Evolutionary conservation across 1,140 invertebrate genomes (phyloP).

Genomic region (Camponotus vicinus): DNA sequence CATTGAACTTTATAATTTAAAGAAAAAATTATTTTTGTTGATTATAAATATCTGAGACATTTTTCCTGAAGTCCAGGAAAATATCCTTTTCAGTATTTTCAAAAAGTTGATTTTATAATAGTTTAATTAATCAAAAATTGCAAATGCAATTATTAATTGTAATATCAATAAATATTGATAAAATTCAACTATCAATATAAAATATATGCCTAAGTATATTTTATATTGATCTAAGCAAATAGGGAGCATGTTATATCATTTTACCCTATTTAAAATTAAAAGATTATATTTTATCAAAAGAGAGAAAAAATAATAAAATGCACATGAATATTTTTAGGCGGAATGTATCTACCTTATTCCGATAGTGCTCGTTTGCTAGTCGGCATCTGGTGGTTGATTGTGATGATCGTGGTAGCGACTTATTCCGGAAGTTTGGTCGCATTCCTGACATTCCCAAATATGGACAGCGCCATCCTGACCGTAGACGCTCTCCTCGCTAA

Average conservation of each 20-base stretch:
- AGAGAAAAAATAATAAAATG: background rate
- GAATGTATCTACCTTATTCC: conserved; percentile 93
- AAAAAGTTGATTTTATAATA: too few species aligned
- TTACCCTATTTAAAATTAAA: background rate
- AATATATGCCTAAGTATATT: too few species aligned
- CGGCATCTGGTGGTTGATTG: conserved; percentile 97
- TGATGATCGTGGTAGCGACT: conserved; percentile 95
- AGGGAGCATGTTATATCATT: too few species aligned
- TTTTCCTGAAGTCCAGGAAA: background rate
- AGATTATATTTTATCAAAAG: background rate
- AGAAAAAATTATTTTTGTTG: too few species aligned
- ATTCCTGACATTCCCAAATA: conserved; percentile 96
- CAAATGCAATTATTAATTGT: too few species aligned
- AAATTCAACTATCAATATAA: too few species aligned
- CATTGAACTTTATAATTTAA: too few species aligned
- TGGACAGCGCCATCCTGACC: conserved; percentile 91
- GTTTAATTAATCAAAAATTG: too few species aligned
- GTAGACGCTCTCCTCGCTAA: conserved; percentile 90
- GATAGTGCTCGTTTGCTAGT: conserved; percentile 96
- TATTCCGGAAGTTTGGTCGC: conserved; percentile 97
- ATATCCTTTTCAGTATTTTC: too few species aligned
- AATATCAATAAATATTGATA: too few species aligned
- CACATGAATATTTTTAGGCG: conserved; percentile 87
- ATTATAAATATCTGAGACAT: background rate
- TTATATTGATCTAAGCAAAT: too few species aligned